Base-by-base conservation (phyloP, 2,888 invertebrate species). In the Ophion obscuratus region DNA sequence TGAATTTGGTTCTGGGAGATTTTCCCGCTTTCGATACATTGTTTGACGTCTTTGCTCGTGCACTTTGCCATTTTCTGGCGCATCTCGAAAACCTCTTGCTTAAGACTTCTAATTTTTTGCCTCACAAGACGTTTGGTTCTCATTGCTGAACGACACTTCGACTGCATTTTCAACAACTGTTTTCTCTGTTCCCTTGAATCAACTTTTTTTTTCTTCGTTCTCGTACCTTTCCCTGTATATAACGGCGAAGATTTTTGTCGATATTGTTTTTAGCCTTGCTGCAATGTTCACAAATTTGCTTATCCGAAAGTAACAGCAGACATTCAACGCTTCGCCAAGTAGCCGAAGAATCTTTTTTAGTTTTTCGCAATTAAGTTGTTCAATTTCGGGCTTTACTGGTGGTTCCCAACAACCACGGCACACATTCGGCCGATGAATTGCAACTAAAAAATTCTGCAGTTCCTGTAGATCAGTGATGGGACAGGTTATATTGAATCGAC, bases 261-360 rank as follows among this genome's bases (percentile, higher is more conserved):
- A 80, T 36, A 57, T n/a, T n/a, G 6, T 84, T 79, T 70, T 73
- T 59, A n/a, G 74, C 44, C 14, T 40, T 31, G 17, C n/a, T 61
- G 20, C 80, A 80, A 59, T 40, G 71, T 44, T 53, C 70, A 64
- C 83, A 83, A 4, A 59, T 24, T 53, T 47, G 64, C 44, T 66
- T 44, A 14, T 64, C 62, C 2, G 20, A 40, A 44, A 83, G 64
- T 61, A 80, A 40, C 57, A 76, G 31, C 44, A 47, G n/a, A 47
- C 84, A 84, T 36, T 62, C 14, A 62, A 70, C 31, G 64, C 79
- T 68, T 1, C 84, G 80, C 70, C 62, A 70, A 20, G 11, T 62
- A 24, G 62, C 70, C 17, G 71, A 40, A 47, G 31, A 27, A 62
- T 80, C 80, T 79, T 68, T 44, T 36, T 24, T 70, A 31, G 31